Evolutionary conservation across 2,888 invertebrate genomes (phyloP), one percentile per base, ranked within the genome.

Genomic region (Lasioglossum calceatum): DNA sequence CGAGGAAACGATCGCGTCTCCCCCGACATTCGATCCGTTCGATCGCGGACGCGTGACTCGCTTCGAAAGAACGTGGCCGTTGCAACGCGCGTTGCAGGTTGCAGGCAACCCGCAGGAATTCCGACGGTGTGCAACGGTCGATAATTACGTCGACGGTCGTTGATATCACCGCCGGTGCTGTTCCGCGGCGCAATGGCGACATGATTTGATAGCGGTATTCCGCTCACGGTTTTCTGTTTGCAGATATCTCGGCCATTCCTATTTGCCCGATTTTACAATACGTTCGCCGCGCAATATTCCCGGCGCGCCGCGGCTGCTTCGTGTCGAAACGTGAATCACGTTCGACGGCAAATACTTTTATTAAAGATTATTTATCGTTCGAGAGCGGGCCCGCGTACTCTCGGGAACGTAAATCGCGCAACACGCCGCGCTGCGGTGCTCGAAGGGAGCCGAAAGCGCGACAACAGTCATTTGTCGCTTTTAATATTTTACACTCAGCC

Each of bases 381-480:
- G 77, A 42, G 77, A 42, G 77, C 23, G 47, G 47, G 16, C 47
- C 27, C 42, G 36, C 44, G 77, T 64, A 32, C 64, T 67, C 47
- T 4, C 73, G 32, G 47, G 50, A 32, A 74, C 70, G n/a, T n/a
- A n/a, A 71, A 39, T 71, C 36, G 39, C 70, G 32, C 36, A 5
- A 36, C 32, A 19, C 36, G 36, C 67, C 16, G 23, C 50, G 36
- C 67, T 8, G 23, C 50, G 50, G 23, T 36, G 8, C 67, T 67
- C 67, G 19, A 19, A 7, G 12, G 50, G 75, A 79, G 61, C 27
- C 47, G 47, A 47, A 39, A 61, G 36, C 44, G 23, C 36, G 50
- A n/a, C 80, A 67, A 72, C 67, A 72, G 81, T 81, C 75, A 64
- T 86, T 87, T 84, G 79, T 87, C 77, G 84, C 73, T 77, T 73